Percentiles rank a stretch among this genome's conserved stretches.
phyloP scores from a whole-genome alignment of 1,140 invertebrate species.

The Meteorus sp. region DNA sequence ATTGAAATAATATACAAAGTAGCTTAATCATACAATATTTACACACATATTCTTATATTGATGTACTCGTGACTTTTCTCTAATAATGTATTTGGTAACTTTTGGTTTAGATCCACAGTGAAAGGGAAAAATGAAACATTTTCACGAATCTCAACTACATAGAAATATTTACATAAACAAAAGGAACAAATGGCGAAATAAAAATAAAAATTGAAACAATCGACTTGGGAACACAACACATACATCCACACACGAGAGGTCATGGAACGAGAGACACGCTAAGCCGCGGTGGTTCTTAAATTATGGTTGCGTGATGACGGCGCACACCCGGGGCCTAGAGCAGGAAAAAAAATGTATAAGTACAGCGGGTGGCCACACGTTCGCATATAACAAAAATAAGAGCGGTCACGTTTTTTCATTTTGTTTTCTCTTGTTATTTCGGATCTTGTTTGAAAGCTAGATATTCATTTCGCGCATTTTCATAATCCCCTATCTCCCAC shows the following conservation, averaged over 20 bases:
- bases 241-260: neutral
- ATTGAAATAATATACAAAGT: too few species aligned
- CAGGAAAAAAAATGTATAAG: neutral
- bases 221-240: neutral
- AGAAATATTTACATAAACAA: neutral
- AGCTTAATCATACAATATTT: too few species aligned
- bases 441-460: neutral
- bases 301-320: conserved; percentile 4
- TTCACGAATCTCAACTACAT: neutral
- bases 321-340: neutral
- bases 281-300: neutral
- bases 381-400: neutral
- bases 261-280: conserved; percentile 1
- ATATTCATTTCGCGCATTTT: neutral
- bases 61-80: too few species aligned
- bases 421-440: too few species aligned
- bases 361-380: neutral
- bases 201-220: neutral
- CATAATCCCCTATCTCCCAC: too few species aligned
- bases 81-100: neutral
- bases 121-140: neutral
- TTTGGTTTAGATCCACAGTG: conserved; percentile 2
- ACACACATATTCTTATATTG: too few species aligned
- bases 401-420: neutral
- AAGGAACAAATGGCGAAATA: too few species aligned